phyloP scores from a whole-genome alignment of 2,888 invertebrate species.

The Eutolmus rufibarbis region DNA sequence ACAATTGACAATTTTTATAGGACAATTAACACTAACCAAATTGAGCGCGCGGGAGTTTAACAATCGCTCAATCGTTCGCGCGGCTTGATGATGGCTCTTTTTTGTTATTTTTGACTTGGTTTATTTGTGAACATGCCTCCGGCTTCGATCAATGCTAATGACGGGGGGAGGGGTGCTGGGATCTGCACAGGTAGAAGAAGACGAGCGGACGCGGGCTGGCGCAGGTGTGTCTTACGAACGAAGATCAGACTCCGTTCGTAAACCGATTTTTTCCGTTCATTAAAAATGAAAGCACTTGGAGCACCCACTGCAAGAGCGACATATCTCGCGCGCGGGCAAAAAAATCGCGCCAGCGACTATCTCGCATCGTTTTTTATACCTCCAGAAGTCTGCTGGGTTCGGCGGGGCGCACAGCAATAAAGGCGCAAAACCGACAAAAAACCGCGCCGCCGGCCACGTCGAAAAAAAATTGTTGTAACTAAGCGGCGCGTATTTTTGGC shows the following conservation, averaged over 20 bases:
- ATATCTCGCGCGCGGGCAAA: neutral
- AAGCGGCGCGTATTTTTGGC: slow-evolving; percentile 30
- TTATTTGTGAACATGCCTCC: neutral
- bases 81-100: neutral
- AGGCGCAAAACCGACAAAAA: neutral
- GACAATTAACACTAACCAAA: slow-evolving; percentile 27
- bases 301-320: neutral
- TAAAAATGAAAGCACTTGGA: neutral
- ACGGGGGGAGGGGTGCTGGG: neutral
- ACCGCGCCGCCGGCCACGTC: neutral
- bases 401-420: neutral
- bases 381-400: neutral
- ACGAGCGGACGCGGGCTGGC: neutral
- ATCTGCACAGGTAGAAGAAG: neutral
- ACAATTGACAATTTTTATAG: slow-evolving; percentile 37
- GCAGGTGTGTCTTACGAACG: neutral
- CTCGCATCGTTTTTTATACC: neutral
- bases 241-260: neutral
- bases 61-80: neutral
- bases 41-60: neutral
- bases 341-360: neutral
- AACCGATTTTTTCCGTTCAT: neutral
- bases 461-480: neutral
- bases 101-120: neutral
- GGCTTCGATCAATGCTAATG: slow-evolving; percentile 16